Evolutionary conservation across 2,888 invertebrate genomes (phyloP), one percentile per base, ranked within the genome.

Genomic region (Diogma glabrata): DNA sequence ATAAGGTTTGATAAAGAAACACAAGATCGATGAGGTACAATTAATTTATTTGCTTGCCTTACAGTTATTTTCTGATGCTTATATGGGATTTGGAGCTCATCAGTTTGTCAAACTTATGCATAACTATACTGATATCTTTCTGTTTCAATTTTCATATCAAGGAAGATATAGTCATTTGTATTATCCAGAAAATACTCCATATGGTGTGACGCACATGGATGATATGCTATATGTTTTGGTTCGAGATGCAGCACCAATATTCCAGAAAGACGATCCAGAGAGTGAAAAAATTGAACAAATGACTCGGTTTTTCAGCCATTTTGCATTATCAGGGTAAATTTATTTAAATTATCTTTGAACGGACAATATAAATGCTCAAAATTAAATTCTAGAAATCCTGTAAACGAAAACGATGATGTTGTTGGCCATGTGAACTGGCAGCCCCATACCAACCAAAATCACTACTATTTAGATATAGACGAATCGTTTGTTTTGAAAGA

Each of bases 141-240:
- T 79, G 61, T 81, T 79, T 61, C 67, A 74, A 46, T 81, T 82
- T 58, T 70, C 74, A 8, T 81, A 77, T 61, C 72, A 78, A 59
- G 82, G 82, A 3, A 69, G 75, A 55, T 74, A 72, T 56, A 80
- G 81, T 12, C 19, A 19, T 12, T 40, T 60, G 72, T n/a, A n/a
- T n/a, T n/a, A n/a, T n/a, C n/a, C n/a, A 0, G 70, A 67, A 47
- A 75, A 76, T 19, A 71, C 69, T 49, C 74, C 76, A 8, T 68
- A 69, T 40, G 75, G 78, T 6, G 67, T 72, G 3, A 67, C 66
- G 0, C 74, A 74, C 58, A 70, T 72, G 43, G 75, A 75, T 51
- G 75, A 75, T 57, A 59, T 75, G 2, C 64, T 74, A 59, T 75
- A 75, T 57, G 54, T 75, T 5, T 74, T 74, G 57, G 64, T 63